Conservation (phyloP, 2,113 vertebrate species). For the Pheucticus melanocephalus region DNA sequence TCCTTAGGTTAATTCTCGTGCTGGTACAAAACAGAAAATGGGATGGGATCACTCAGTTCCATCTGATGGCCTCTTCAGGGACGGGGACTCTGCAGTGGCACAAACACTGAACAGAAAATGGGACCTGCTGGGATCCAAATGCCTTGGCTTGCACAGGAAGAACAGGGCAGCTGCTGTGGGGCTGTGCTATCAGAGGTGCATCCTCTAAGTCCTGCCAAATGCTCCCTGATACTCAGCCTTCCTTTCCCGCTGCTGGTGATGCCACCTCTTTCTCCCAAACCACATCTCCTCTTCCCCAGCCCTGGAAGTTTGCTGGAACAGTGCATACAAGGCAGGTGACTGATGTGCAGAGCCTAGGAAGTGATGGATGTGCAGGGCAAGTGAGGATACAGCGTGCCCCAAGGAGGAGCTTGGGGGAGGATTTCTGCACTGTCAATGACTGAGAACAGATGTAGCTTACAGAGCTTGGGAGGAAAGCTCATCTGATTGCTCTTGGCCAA, state of each 20-base stretch:
- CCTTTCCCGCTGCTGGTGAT: accelerated
- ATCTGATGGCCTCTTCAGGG: background rate
- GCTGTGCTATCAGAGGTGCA: background rate
- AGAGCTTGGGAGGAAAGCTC: constrained; percentile 7
- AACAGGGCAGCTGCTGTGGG: background rate
- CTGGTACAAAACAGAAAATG: background rate
- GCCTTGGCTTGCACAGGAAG: background rate
- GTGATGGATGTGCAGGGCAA: constrained; percentile 14
- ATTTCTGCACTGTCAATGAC: constrained; percentile 2
- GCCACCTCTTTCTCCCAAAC: background rate
- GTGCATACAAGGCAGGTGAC: background rate
- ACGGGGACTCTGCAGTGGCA: accelerated
- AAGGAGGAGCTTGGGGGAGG: background rate
- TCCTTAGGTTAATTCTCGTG: background rate
- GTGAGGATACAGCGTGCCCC: background rate
- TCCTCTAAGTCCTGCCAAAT: background rate
- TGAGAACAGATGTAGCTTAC: constrained; percentile 35
- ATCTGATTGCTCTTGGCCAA: constrained; percentile 42
- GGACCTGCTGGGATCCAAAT: background rate
- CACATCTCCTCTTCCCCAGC: background rate
- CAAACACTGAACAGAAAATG: background rate
- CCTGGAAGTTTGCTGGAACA: background rate
- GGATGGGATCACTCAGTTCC: background rate
- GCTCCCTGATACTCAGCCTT: background rate
- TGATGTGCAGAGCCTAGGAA: background rate